phyloP scores from a whole-genome alignment of 2,113 vertebrate species.

The Limanda limanda region DNA sequence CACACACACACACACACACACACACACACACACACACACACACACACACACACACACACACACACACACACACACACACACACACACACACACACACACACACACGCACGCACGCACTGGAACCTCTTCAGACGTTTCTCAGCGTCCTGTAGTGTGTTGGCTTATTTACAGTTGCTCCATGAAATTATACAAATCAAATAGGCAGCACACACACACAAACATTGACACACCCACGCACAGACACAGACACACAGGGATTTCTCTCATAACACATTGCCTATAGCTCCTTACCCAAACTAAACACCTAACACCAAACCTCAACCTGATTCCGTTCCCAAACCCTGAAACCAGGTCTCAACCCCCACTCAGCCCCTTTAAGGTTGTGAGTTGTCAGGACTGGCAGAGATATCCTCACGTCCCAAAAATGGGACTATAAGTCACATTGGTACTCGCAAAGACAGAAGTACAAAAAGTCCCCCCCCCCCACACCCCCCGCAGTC shows the following conservation, averaged over 20 bases:
- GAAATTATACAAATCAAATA: conserved; percentile 54
- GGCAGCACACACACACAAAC: no score
- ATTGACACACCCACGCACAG: neutral
- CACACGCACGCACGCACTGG: conserved; percentile 8
- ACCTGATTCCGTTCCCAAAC: neutral
- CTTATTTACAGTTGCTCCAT: conserved; percentile 35
- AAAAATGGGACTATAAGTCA: neutral
- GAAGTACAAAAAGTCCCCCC: neutral
- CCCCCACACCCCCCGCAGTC: no score
- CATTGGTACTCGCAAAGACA: neutral
- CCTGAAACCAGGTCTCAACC: neutral
- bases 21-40: conserved; percentile 5
- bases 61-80: conserved; percentile 12
- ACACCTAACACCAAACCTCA: neutral
- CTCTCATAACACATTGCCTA: neutral
- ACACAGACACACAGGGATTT: neutral
- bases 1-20: conserved; percentile 7
- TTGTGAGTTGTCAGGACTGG: neutral
- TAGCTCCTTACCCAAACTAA: no score
- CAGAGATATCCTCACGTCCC: neutral
- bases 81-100: conserved; percentile 6
- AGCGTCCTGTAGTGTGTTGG: conserved; percentile 12
- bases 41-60: conserved; percentile 3
- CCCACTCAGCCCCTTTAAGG: neutral
- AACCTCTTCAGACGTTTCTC: conserved; percentile 37